These are phyloP conservation scores for Anoplophora glabripennis DNA, from an alignment of 1,140 invertebrate genomes.

Conservation along the genomic window DNA sequence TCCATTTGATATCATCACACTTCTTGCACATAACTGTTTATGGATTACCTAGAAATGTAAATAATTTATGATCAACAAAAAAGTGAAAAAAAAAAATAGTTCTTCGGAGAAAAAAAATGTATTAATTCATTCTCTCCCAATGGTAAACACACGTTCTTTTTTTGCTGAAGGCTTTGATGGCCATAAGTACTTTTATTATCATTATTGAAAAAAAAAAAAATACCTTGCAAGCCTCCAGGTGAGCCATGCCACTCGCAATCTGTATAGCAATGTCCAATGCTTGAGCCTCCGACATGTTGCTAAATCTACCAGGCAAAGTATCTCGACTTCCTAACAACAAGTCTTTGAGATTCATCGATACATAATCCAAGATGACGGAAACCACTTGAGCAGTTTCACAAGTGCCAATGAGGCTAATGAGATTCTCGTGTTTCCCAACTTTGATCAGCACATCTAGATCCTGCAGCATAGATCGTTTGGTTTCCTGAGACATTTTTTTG, in stretches of 20 bases:
- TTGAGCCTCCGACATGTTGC: conserved; percentile 60
- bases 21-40: conserved; percentile 68
- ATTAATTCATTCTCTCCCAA: too few species aligned
- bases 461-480: conserved; percentile 66
- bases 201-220: too few species aligned
- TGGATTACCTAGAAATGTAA: conserved; percentile 64
- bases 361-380: conserved; percentile 67
- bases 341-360: conserved; percentile 66
- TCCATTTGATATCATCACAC: conserved; percentile 61
- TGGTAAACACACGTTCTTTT: too few species aligned
- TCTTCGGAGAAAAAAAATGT: too few species aligned
- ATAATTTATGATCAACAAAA: too few species aligned
- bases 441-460: conserved; percentile 71
- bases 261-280: conserved; percentile 57
- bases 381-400: conserved; percentile 72
- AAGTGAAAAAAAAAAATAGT: too few species aligned
- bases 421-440: conserved; percentile 65
- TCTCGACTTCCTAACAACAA: conserved; percentile 62
- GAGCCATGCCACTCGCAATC: conserved; percentile 65
- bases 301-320: conserved; percentile 60
- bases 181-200: too few species aligned
- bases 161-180: too few species aligned
- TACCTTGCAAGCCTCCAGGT: conserved; percentile 57
- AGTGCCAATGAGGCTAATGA: conserved; percentile 73
- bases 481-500: conserved; percentile 57